phyloP scores from a whole-genome alignment of 1,140 invertebrate genomes.

The Calephelis virginiensis region DNA sequence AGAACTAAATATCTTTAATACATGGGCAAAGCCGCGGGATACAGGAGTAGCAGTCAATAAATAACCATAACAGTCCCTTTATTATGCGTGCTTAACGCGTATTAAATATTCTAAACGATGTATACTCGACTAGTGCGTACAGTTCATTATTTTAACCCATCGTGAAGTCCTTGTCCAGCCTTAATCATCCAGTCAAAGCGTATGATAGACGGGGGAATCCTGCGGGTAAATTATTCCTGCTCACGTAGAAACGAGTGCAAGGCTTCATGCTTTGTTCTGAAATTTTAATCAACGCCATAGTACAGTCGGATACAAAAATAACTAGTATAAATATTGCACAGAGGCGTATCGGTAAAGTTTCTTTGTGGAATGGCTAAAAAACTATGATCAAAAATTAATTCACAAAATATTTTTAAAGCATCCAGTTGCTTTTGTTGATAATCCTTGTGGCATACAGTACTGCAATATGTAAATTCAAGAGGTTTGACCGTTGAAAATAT shows the following conservation, averaged over 20 bases:
- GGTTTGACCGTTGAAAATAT: too few species aligned
- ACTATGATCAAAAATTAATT: slow-evolving; percentile 21
- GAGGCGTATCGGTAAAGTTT: slow-evolving; percentile 35
- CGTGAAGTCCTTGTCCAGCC: slow-evolving; percentile 45
- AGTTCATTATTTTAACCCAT: slow-evolving; percentile 55
- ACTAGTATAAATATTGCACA: slow-evolving; percentile 30
- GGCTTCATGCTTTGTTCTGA: slow-evolving; percentile 59
- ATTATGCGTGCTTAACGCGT: not conserved
- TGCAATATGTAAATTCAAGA: too few species aligned
- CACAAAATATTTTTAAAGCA: not conserved
- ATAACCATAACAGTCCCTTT: not conserved
- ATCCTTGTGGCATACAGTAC: too few species aligned
- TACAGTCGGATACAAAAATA: slow-evolving; percentile 33
- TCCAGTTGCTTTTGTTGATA: too few species aligned
- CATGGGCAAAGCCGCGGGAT: too few species aligned
- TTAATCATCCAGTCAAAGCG: slow-evolving; percentile 52
- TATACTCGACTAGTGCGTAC: slow-evolving; percentile 35
- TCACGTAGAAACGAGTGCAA: slow-evolving; percentile 54
- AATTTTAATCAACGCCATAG: slow-evolving; percentile 60
- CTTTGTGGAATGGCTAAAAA: slow-evolving; percentile 26
- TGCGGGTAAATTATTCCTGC: slow-evolving; percentile 60
- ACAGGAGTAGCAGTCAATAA: not conserved
- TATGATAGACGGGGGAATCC: slow-evolving; percentile 52
- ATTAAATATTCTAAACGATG: slow-evolving; percentile 14
- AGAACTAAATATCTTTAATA: too few species aligned